Conservation (phyloP, 2,888 invertebrate genomes). For the Imbricaverruca yamaguchii region DNA sequence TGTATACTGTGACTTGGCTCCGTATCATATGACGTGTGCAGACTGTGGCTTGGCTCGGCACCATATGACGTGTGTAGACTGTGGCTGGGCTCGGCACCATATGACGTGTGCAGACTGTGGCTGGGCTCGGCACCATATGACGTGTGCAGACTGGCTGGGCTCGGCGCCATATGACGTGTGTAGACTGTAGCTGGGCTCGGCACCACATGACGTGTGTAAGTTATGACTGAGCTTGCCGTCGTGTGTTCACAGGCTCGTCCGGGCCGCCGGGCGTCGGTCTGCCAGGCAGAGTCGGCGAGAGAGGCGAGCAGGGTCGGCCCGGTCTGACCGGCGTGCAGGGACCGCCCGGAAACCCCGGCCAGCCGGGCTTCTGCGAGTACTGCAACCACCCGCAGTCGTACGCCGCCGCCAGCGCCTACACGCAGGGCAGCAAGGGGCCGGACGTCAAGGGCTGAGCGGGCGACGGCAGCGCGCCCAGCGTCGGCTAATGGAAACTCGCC, state of each 20-base stretch:
- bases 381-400: constrained; percentile 37
- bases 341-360: constrained; percentile 35
- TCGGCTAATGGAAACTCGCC: too few species aligned
- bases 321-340: constrained; percentile 43
- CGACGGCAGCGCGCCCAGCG: too few species aligned
- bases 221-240: neutral
- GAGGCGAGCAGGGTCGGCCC: constrained; percentile 65
- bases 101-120: too few species aligned
- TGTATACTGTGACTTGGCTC: too few species aligned
- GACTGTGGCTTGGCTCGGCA: too few species aligned
- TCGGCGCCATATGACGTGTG: neutral
- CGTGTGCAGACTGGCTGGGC: neutral
- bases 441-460: neutral
- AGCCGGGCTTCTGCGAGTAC: constrained; percentile 41
- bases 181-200: too few species aligned
- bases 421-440: constrained; percentile 1
- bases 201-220: too few species aligned
- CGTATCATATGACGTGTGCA: too few species aligned
- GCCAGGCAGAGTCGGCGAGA: constrained; percentile 64
- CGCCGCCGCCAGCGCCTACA: neutral
- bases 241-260: constrained; percentile 49
- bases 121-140: too few species aligned
- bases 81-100: too few species aligned
- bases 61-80: too few species aligned
- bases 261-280: constrained; percentile 58